A percentile compares a stretch with the other conserved stretches of the same genome.
Conservation (phyloP, 2,888 invertebrate species). For the Shargacucullia verbasci region DNA sequence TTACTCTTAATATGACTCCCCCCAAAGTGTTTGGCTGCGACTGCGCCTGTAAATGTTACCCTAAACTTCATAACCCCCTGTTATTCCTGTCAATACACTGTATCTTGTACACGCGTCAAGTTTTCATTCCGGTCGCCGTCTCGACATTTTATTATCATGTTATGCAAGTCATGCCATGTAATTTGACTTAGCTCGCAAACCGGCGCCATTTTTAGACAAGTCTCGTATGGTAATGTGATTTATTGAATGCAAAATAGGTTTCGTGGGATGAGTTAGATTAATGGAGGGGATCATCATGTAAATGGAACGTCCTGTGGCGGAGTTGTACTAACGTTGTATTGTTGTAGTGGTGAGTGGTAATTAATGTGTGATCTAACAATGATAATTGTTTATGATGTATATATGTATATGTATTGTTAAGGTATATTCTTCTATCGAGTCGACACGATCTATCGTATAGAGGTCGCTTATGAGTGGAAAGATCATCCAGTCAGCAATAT, state of each 20-base stretch:
- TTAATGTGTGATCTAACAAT: too few relatives aligned
- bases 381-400: too few relatives aligned
- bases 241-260: constrained; percentile 41
- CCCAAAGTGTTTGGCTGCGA: too few relatives aligned
- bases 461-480: too few relatives aligned
- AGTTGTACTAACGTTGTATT: too few relatives aligned
- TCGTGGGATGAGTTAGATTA: constrained; percentile 20
- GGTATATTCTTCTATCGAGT: too few relatives aligned
- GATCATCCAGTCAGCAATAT: too few relatives aligned
- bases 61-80: not conserved
- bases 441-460: too few relatives aligned
- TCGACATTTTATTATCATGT: constrained; percentile 29
- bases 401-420: too few relatives aligned
- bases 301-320: not conserved
- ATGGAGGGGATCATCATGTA: constrained; percentile 4
- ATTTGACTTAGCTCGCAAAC: constrained; percentile 22
- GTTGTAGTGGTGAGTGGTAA: too few relatives aligned
- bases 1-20: too few relatives aligned
- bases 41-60: too few relatives aligned
- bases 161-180: constrained; percentile 40
- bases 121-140: constrained; percentile 16
- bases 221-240: constrained; percentile 39
- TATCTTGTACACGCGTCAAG: constrained; percentile 16
- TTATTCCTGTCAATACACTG: constrained; percentile 24
- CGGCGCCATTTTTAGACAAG: constrained; percentile 45